Evolutionary conservation across 2,888 invertebrate species (phyloP).

Genomic region (Amaurobius ferox): DNA sequence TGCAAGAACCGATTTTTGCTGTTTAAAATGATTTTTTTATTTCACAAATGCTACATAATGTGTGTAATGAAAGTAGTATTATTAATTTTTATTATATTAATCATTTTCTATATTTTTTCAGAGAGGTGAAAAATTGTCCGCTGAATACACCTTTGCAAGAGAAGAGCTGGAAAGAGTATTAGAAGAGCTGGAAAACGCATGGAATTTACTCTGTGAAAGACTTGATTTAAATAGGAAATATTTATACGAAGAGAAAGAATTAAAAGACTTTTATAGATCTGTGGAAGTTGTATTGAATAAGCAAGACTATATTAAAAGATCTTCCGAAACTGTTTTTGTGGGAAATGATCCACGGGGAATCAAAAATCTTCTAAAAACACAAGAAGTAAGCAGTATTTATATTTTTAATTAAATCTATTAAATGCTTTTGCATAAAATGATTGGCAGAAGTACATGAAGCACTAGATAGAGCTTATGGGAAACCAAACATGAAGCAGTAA

Average conservation of each 20-base stretch:
- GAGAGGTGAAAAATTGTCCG: slow-evolving; percentile 85
- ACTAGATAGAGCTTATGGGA: too few relatives aligned
- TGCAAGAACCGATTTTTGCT: too few relatives aligned
- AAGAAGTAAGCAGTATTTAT: slow-evolving; percentile 84
- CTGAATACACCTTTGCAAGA: slow-evolving; percentile 82
- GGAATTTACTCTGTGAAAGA: slow-evolving; percentile 85
- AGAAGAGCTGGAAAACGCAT: slow-evolving; percentile 85
- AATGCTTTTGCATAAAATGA: too few relatives aligned
- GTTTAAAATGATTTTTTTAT: too few relatives aligned
- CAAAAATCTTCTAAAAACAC: slow-evolving; percentile 92
- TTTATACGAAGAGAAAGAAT: slow-evolving; percentile 90
- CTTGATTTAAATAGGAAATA: slow-evolving; percentile 84
- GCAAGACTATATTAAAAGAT: slow-evolving; percentile 89
- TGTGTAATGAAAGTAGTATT: too few relatives aligned
- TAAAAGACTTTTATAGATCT: slow-evolving; percentile 83
- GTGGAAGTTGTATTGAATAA: slow-evolving; percentile 93
- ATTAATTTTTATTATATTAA: background rate
- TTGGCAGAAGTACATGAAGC: too few relatives aligned
- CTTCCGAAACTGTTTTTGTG: slow-evolving; percentile 86
- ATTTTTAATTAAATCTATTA: too few relatives aligned
- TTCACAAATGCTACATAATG: too few relatives aligned
- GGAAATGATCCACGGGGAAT: slow-evolving; percentile 94
- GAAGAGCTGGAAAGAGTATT: slow-evolving; percentile 83
- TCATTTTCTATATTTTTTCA: slow-evolving; percentile 71
- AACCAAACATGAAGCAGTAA: too few relatives aligned